Evolutionary conservation across 2,113 vertebrate species (phyloP).

Genomic region (Sphyrna mokarran): DNA sequence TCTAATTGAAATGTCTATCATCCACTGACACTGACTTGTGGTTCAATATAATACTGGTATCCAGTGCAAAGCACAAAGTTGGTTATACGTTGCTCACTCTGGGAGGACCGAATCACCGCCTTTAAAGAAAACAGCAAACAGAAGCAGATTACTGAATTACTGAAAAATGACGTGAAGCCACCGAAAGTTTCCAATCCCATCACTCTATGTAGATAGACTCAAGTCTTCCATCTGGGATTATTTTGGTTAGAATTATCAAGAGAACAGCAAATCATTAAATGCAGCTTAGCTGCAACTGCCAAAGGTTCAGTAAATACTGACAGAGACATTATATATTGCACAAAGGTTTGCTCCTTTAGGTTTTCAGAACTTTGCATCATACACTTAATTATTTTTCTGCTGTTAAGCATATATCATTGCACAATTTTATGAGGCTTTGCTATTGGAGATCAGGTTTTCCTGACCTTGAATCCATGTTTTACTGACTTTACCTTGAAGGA

Average conservation of each 20-base stretch:
- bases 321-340: too few relatives aligned
- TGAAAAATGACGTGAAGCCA: not conserved
- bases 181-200: not conserved
- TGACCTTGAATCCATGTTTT: not conserved
- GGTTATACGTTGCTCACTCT: slow-evolving; percentile 6
- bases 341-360: not conserved
- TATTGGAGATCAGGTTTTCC: not conserved
- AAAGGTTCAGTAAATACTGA: not conserved
- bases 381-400: not conserved
- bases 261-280: not conserved
- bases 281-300: not conserved
- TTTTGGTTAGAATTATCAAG: not conserved
- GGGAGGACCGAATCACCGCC: not conserved
- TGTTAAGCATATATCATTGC: not conserved
- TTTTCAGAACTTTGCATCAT: not conserved
- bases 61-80: not conserved
- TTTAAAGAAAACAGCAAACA: slow-evolving; percentile 4
- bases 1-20: slow-evolving; percentile 30
- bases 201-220: not conserved
- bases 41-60: not conserved
- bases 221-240: slow-evolving; percentile 1
- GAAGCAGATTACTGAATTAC: not conserved
- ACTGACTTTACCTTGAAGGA: not conserved
- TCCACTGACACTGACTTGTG: not conserved
- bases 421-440: not conserved